phyloP scores from a whole-genome alignment of 1,140 invertebrate genomes.

The Drosophila pseudoobscura region DNA sequence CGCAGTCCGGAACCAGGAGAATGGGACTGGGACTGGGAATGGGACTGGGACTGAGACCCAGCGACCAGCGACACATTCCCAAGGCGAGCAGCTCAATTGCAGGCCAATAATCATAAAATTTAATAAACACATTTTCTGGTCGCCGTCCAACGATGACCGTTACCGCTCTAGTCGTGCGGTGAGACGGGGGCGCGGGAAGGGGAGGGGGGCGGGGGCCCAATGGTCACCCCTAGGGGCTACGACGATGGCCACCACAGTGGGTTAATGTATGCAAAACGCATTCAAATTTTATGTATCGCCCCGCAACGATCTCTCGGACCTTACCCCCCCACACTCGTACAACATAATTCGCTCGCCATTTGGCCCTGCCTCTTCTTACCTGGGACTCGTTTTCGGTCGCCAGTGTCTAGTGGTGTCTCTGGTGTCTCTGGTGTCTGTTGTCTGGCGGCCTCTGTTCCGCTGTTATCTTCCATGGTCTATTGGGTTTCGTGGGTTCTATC shows the following conservation, averaged over 20 bases:
- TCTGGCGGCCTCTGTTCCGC: conserved; percentile 28
- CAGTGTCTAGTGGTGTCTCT: conserved; percentile 3
- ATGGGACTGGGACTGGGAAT: neutral
- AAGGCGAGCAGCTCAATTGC: conserved; percentile 70
- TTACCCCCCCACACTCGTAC: conserved; percentile 29
- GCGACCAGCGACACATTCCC: conserved; percentile 58
- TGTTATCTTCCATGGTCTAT: conserved; percentile 75
- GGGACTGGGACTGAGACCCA: too few species aligned
- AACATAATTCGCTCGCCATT: conserved; percentile 70
- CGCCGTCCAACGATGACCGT: conserved; percentile 56
- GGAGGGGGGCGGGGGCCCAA: too few species aligned
- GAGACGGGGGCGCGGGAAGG: neutral
- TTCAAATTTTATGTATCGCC: conserved; percentile 82
- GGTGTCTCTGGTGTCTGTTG: conserved; percentile 2
- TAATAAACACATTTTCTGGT: conserved; percentile 73
- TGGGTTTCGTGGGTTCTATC: conserved; percentile 62
- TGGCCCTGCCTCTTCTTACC: conserved; percentile 34
- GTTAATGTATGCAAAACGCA: conserved; percentile 82
- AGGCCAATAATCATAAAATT: conserved; percentile 81
- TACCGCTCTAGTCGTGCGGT: conserved; percentile 25
- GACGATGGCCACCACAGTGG: conserved; percentile 54
- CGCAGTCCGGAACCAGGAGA: neutral
- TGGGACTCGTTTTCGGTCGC: conserved; percentile 38
- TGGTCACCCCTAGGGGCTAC: conserved; percentile 19
- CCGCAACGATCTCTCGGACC: conserved; percentile 60